Base-by-base conservation (phyloP, 2,797 vertebrate species). In the Peromyscus eremicus region DNA sequence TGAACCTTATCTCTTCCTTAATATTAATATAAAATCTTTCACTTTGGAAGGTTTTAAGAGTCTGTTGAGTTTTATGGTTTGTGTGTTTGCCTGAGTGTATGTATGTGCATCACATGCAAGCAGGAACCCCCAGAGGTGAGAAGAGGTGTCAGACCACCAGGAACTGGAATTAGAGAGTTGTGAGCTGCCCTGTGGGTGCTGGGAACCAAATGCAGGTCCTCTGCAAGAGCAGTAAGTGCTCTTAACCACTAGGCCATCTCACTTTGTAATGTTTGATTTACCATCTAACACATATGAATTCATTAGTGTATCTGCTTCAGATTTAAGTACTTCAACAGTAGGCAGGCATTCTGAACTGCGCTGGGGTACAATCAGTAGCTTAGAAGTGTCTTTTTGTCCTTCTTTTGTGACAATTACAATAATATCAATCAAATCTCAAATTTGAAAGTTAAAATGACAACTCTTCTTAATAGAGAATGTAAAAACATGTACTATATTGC, bases 391-490 rank as follows among this genome's bases (percentile, higher is more conserved):
- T 92, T 71, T 73, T 37, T 57, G 73, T 43, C 40, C 34, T 43
- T 43, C 37, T 64, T 64, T 46, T 25, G 34, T 82, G n/a, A 91
- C 62, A 91, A 60, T 89, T 89, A 86, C 6, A 94, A 93, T 64
- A 90, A 84, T 43, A 23, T 23, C 49, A 91, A 77, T 71, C 32
- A 62, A n/a, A 86, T 73, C 81, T 75, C 29, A 68, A n/a, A 86
- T 77, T 46, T 89, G 66, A 94, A 92, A 92, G 88, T 81, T 88
- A 94, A 97, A 55, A 94, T 92, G 46, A 43, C 89, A 81, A 86
- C 87, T 68, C 92, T 64, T 40, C 40, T 93, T 68, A 88, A 5
- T 82, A 90, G 8, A 46, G 46, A 84, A 76, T 12, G 91, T 85
- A 40, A 66, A 91, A 92, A 71, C 55, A 68, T 90, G 11, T 84